Base-by-base conservation (phyloP, 2,113 vertebrate genomes). In the Perognathus longimembris region DNA sequence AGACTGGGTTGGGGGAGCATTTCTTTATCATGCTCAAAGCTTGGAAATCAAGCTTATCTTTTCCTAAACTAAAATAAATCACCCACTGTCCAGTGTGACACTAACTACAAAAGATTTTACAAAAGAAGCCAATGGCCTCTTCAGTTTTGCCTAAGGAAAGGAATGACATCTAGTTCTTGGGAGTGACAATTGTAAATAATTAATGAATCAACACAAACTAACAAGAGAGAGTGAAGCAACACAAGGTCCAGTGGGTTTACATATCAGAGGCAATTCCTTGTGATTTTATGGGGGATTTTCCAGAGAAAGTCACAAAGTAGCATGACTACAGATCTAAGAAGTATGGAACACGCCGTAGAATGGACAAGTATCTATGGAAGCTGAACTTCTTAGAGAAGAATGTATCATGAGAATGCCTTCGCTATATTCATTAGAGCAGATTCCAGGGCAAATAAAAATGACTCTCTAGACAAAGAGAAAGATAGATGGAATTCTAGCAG, bases 61-160 rank as follows among this genome's bases (percentile, higher is more conserved):
- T 69, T 36, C 79, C 73, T 74, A 76, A 79, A 79, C 89, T 81
- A 88, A 96, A 96, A 96, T 95, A 95, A 96, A 96, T 97, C 92
- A 95, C 26, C 93, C 32, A 36, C 26, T 20, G 36, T 67, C 81
- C 83, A 82, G 57, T 64, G 64, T 92, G 95, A 95, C 83, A 90
- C 38, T 50, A 96, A 89, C 82, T 77, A 89, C 79, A 87, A 85
- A 90, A 94, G 92, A 94, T 79, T 92, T 94, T 90, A 69, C 61
- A 34, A 86, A 90, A 94, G 50, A 76, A 90, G 80, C 61, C 63
- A 88, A 94, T 57, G 59, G 30, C n/a, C 28, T 88, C 77, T 93
- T 69, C 63, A 21, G 26, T 17, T 89, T 89, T 92, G 54, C 75
- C 66, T 66, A 90, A 85, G 86, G 79, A 69, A 92, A 85, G 32